Percentiles rank a stretch among this genome's conserved stretches.
Evolutionary conservation across 2,113 vertebrate genomes (phyloP).

Genomic region (Dicerorhinus sumatrensis): DNA sequence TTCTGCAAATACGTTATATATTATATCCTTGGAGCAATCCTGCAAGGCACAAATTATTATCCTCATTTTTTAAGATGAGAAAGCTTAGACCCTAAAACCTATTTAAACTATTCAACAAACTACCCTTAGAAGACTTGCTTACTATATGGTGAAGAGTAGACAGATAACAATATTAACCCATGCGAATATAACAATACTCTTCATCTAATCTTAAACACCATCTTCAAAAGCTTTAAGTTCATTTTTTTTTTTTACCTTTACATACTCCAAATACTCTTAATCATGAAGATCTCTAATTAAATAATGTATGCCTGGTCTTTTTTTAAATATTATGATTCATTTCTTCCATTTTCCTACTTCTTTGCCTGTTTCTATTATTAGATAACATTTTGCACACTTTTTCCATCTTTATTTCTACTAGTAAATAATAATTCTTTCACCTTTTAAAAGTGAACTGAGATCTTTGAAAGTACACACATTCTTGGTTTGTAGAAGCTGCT

Average conservation of each 20-base stretch:
- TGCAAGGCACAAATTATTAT: background rate
- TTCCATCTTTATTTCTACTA: background rate
- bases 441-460: constrained; percentile 44
- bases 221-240: background rate
- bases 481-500: background rate
- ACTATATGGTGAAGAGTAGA: background rate
- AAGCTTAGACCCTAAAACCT: background rate
- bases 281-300: background rate
- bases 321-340: background rate
- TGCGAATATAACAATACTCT: background rate
- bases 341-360: constrained; percentile 44
- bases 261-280: background rate
- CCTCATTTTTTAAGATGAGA: background rate
- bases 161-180: background rate
- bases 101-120: background rate
- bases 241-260: background rate
- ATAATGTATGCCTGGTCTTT: background rate
- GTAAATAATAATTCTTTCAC: background rate
- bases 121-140: background rate
- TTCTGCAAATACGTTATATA: background rate
- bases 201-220: background rate
- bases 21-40: background rate
- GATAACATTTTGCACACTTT: background rate
- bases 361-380: background rate
- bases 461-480: background rate